Evolutionary conservation across 1,140 invertebrate genomes (phyloP), one percentile per base, ranked within the genome.

Genomic region (Littorina saxatilis): DNA sequence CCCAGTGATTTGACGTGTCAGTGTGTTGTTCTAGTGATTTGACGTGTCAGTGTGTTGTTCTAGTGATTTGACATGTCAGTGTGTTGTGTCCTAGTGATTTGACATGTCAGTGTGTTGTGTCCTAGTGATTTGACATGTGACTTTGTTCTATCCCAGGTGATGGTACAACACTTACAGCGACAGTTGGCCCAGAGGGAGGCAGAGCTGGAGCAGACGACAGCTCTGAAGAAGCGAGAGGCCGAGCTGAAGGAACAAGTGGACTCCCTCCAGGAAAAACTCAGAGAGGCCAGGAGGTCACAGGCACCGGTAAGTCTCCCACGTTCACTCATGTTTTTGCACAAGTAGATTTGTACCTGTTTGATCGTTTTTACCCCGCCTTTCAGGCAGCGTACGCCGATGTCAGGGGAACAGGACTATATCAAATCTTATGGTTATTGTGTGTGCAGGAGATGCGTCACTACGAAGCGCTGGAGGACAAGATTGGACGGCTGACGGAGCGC

Each of bases 401-500:
- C n/a, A n/a, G n/a, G n/a, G n/a, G n/a, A n/a, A n/a, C n/a, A n/a
- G n/a, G n/a, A n/a, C n/a, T n/a, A n/a, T n/a, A n/a, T n/a, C n/a
- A n/a, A n/a, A n/a, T n/a, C n/a, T n/a, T n/a, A n/a, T n/a, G n/a
- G n/a, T n/a, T n/a, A n/a, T n/a, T n/a, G n/a, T n/a, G n/a, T n/a
- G n/a, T n/a, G 13, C 82, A 92, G 91, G 91, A 90, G 75, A 91
- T 91, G 91, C 87, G 87, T 70, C 91, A 92, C 85, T 92, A 91
- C 86, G 89, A 91, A 72, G 81, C 75, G 1, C 79, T 92, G 35
- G 85, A 89, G 32, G 88, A 91, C 20, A 92, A 92, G 83, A 91
- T 92, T 29, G 79, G 73, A 72, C 78, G 86, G 17, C 87, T 92
- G 85, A 90, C 91, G 72, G 79, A 87, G n/a, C 82, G 87, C 35